These are phyloP conservation scores for Sciurus carolinensis DNA, from an alignment of 2,797 vertebrate genomes.

Conservation along the genomic window DNA sequence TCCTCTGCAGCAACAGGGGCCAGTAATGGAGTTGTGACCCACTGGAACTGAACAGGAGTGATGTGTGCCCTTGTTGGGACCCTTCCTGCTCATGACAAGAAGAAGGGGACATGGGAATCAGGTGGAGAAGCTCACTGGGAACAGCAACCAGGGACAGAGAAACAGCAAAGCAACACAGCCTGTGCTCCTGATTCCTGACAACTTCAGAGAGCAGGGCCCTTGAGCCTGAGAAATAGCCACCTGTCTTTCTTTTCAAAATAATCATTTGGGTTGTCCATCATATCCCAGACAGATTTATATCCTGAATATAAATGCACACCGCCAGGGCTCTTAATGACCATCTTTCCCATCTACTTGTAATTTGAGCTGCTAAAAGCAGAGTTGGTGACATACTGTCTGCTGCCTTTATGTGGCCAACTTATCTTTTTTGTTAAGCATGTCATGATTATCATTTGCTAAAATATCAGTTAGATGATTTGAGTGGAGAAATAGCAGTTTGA, in stretches of 20 bases:
- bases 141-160: not conserved
- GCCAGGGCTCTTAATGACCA: not conserved
- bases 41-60: not conserved
- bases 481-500: not conserved
- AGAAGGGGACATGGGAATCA: not conserved
- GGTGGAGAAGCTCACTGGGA: too few species aligned
- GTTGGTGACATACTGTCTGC: not conserved
- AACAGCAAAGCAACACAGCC: rapidly evolving
- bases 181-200: not conserved
- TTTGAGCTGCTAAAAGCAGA: not conserved
- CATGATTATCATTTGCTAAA: not conserved
- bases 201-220: not conserved
- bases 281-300: not conserved
- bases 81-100: not conserved
- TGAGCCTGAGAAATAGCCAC: not conserved
- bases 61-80: too few species aligned
- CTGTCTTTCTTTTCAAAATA: not conserved
- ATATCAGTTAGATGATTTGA: not conserved
- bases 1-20: not conserved
- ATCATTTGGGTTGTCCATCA: not conserved
- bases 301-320: not conserved
- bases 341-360: not conserved
- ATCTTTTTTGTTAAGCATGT: not conserved
- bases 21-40: not conserved
- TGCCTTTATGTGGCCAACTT: not conserved